Evolutionary conservation across 2,797 vertebrate species (phyloP).

Genomic region (Sebastes aleutianus): DNA sequence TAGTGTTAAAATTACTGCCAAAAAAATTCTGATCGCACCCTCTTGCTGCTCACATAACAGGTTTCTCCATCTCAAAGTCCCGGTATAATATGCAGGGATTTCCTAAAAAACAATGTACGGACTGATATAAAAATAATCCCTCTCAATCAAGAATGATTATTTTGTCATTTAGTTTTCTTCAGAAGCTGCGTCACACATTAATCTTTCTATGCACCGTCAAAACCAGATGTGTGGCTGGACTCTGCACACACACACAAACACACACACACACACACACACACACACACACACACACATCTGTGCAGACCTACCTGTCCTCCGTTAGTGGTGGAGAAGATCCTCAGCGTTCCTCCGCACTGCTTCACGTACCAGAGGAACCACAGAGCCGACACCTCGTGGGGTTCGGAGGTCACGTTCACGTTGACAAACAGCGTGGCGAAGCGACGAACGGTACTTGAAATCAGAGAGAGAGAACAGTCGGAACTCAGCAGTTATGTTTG

Average conservation of each 20-base stretch:
- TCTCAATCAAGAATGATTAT: too few species aligned
- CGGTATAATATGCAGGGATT: too few species aligned
- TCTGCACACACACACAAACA: background rate
- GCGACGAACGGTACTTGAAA: conserved; percentile 81
- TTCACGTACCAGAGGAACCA: conserved; percentile 99
- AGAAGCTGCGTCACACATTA: too few species aligned
- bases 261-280: background rate
- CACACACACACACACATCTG: background rate
- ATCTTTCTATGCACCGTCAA: too few species aligned
- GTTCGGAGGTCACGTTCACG: conserved; percentile 93
- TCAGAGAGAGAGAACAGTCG: background rate
- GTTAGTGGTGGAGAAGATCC: conserved; percentile 93
- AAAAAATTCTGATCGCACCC: too few species aligned
- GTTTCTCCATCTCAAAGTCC: too few species aligned
- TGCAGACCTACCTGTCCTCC: conserved; percentile 90
- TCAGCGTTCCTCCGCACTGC: conserved; percentile 93
- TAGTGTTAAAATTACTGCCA: too few species aligned
- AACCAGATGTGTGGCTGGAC: too few species aligned
- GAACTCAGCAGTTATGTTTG: background rate
- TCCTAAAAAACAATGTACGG: too few species aligned
- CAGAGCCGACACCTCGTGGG: conserved; percentile 94
- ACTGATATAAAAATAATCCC: too few species aligned
- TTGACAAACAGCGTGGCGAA: conserved; percentile 95
- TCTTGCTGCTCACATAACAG: too few species aligned
- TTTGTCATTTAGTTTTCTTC: too few species aligned